Percentiles rank a stretch among this genome's conserved stretches.
These are phyloP conservation scores for Euproctis similis DNA, from an alignment of 2,888 invertebrate species.

Conservation along the genomic window DNA sequence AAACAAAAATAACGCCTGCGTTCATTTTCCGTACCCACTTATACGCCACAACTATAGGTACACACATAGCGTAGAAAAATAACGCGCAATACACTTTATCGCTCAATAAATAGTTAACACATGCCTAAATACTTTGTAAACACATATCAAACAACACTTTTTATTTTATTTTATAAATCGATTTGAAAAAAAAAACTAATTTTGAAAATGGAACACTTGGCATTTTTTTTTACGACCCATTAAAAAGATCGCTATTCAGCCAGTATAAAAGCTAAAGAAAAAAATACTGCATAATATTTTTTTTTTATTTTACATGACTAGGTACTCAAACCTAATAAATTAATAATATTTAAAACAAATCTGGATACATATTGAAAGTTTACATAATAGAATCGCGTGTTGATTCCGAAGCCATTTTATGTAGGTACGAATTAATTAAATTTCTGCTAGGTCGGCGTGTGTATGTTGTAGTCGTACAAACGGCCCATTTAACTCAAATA, in stretches of 20 bases:
- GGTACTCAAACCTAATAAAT: too few relatives aligned
- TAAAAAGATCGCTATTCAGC: too few relatives aligned
- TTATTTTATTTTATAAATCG: too few relatives aligned
- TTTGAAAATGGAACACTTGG: too few relatives aligned
- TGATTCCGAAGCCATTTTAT: slow-evolving; percentile 1
- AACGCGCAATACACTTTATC: slow-evolving; percentile 44
- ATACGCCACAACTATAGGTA: slow-evolving; percentile 13
- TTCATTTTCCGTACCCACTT: slow-evolving; percentile 10
- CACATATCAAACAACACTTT: too few relatives aligned
- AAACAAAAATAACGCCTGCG: slow-evolving; percentile 11
- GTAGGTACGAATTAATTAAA: slow-evolving; percentile 18
- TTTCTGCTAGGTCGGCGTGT: slow-evolving; percentile 15
- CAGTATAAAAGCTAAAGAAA: too few relatives aligned
- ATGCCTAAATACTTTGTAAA: slow-evolving; percentile 40
- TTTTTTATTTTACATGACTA: too few relatives aligned
- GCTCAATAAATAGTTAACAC: slow-evolving; percentile 35
- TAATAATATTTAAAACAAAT: too few relatives aligned
- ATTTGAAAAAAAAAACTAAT: too few relatives aligned
- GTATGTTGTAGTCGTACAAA: slow-evolving; percentile 20
- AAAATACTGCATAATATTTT: too few relatives aligned
- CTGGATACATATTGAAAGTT: neutral
- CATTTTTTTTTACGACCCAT: too few relatives aligned
- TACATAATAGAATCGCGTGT: neutral
- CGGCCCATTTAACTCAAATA: slow-evolving; percentile 27
- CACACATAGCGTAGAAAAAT: slow-evolving; percentile 24